These are phyloP conservation scores for Exocentrus adspersus DNA, from an alignment of 2,888 invertebrate species.

Conservation along the genomic window DNA sequence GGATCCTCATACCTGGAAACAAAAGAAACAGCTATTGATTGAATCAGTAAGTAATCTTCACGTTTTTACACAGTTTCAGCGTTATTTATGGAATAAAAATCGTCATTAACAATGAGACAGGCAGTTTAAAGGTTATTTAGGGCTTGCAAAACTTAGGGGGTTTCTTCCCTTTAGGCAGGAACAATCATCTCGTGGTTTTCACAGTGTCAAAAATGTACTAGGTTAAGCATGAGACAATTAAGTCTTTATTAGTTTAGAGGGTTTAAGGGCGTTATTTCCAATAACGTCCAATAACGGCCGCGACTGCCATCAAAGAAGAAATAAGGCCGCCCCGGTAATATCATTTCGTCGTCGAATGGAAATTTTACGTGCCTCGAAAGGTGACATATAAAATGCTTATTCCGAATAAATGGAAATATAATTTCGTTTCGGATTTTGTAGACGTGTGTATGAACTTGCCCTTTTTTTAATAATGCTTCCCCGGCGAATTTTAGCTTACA, in stretches of 20 bases:
- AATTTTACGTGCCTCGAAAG: conserved; percentile 5
- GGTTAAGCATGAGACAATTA: too few species aligned
- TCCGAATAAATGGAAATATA: not conserved
- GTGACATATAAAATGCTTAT: not conserved
- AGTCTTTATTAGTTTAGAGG: too few species aligned
- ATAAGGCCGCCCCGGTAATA: conserved; percentile 16
- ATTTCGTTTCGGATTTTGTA: not conserved
- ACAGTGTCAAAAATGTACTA: too few species aligned
- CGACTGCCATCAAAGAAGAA: conserved; percentile 1
- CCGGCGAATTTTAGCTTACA: not conserved
- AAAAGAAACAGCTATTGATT: conserved; percentile 26
- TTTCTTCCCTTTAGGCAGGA: too few species aligned
- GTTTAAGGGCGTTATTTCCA: too few species aligned
- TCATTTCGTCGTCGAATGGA: conserved; percentile 1
- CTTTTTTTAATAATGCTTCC: not conserved
- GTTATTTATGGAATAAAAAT: too few species aligned
- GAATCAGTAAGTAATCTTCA: not conserved
- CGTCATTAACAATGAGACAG: too few species aligned
- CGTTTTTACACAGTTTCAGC: too few species aligned
- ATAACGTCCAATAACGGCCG: conserved; percentile 2
- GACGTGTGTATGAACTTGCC: not conserved
- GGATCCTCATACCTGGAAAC: conserved; percentile 92
- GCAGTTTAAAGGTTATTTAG: too few species aligned
- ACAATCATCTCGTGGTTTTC: too few species aligned
- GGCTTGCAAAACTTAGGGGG: too few species aligned